Evolutionary conservation across 2,888 invertebrate species (phyloP).

Genomic region (Dione vanillae): DNA sequence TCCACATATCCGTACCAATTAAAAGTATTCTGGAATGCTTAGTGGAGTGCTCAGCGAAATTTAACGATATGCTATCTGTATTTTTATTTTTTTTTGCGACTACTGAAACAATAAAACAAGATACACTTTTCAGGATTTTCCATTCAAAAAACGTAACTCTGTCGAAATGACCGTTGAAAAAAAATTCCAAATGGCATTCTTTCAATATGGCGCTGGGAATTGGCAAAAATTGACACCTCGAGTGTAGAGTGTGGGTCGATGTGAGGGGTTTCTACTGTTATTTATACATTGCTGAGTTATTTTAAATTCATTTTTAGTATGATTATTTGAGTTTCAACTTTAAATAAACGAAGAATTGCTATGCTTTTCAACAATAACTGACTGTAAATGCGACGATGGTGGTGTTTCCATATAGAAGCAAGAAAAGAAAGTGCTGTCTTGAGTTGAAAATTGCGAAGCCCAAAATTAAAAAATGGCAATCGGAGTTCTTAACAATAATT

Average conservation of each 20-base stretch:
- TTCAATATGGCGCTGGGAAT: constrained; percentile 56
- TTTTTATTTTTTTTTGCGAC: not conserved
- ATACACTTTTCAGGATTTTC: constrained; percentile 34
- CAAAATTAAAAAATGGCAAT: too few species aligned
- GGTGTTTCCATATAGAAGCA: too few species aligned
- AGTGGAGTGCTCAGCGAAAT: constrained; percentile 22
- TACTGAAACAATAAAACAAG: constrained; percentile 31
- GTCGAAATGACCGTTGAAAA: constrained; percentile 42
- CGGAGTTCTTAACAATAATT: too few species aligned
- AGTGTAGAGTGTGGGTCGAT: constrained; percentile 7
- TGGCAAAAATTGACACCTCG: constrained; percentile 59
- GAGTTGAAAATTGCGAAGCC: too few species aligned
- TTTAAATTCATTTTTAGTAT: not conserved
- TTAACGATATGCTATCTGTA: constrained; percentile 29
- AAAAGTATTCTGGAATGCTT: constrained; percentile 12
- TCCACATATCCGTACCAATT: constrained; percentile 7
- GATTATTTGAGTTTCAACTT: too few species aligned
- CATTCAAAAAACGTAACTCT: constrained; percentile 47
- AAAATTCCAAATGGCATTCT: constrained; percentile 46
- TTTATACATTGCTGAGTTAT: constrained; percentile 18
- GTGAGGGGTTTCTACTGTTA: not conserved
- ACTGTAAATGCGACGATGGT: too few species aligned
- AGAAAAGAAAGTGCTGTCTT: too few species aligned
- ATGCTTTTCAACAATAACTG: too few species aligned
- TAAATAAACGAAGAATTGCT: too few species aligned